These are phyloP conservation scores for Sorex fumeus DNA, from an alignment of 2,113 vertebrate genomes.

Conservation along the genomic window DNA sequence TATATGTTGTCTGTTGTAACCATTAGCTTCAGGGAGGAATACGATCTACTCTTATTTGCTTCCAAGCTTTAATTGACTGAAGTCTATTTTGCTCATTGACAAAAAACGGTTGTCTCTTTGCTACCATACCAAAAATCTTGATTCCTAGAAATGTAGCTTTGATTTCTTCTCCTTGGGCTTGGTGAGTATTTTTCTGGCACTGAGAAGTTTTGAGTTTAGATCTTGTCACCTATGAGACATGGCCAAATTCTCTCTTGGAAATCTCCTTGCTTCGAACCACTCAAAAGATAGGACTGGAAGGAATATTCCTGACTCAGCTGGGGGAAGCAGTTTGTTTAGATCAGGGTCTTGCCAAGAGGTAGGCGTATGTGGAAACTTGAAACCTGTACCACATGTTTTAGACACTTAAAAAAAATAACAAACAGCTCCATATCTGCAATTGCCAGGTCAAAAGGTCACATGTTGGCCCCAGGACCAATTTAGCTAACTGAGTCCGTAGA, in stretches of 20 bases:
- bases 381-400: slow-evolving; percentile 73
- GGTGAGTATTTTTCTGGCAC: slow-evolving; percentile 61
- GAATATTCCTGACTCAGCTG: slow-evolving; percentile 61
- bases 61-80: slow-evolving; percentile 73
- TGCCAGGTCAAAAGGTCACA: slow-evolving; percentile 75
- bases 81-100: slow-evolving; percentile 71
- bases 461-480: slow-evolving; percentile 68
- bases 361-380: slow-evolving; percentile 77
- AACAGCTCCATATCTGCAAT: slow-evolving; percentile 75
- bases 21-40: slow-evolving; percentile 57
- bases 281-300: slow-evolving; percentile 55
- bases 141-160: slow-evolving; percentile 64
- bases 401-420: slow-evolving; percentile 79
- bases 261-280: slow-evolving; percentile 4
- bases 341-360: slow-evolving; percentile 59
- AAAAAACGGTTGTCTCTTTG: slow-evolving; percentile 73
- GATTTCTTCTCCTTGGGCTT: slow-evolving; percentile 53
- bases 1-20: slow-evolving; percentile 61
- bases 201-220: slow-evolving; percentile 24
- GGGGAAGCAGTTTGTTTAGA: slow-evolving; percentile 77
- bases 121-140: slow-evolving; percentile 65
- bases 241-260: slow-evolving; percentile 67
- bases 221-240: slow-evolving; percentile 51
- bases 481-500: slow-evolving; percentile 66
- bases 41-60: slow-evolving; percentile 63